Percentiles rank a stretch among this genome's conserved stretches.
phyloP scores from a whole-genome alignment of 2,113 vertebrate genomes.

The Tetraodon nigroviridis region DNA sequence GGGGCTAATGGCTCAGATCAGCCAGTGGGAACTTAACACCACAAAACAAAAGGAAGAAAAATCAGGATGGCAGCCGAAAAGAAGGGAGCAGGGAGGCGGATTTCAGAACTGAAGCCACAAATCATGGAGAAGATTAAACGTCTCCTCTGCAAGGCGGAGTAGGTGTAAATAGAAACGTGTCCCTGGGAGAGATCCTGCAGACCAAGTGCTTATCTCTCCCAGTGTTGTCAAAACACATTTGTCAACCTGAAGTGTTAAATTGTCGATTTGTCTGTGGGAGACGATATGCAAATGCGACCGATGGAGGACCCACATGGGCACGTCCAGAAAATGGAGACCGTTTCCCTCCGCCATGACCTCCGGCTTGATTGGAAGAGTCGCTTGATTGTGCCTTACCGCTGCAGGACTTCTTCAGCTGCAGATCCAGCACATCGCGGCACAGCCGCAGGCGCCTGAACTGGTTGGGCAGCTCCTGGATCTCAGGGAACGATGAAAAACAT shows the following conservation, averaged over 20 bases:
- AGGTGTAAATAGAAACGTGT: conserved; percentile 68
- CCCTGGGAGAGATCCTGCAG: conserved; percentile 55
- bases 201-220: conserved; percentile 59
- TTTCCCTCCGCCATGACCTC: conserved; percentile 17
- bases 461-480: conserved; percentile 51
- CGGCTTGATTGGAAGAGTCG: conserved; percentile 13
- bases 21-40: background rate
- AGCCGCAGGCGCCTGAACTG: conserved; percentile 46
- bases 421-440: conserved; percentile 44
- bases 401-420: conserved; percentile 34
- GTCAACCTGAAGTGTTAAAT: conserved; percentile 50
- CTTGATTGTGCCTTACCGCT: conserved; percentile 21
- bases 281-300: conserved; percentile 26
- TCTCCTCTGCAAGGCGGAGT: conserved; percentile 42
- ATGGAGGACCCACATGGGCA: background rate
- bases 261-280: conserved; percentile 38
- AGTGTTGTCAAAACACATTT: conserved; percentile 66
- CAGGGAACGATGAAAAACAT: conserved; percentile 39
- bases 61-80: conserved; percentile 22
- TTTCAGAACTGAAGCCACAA: conserved; percentile 49
- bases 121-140: conserved; percentile 57
- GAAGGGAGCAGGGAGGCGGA: conserved; percentile 33
- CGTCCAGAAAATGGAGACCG: conserved; percentile 11
- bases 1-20: conserved; percentile 2
- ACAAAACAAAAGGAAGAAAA: conserved; percentile 6